A percentile compares a stretch with the other conserved stretches of the same genome.
Evolutionary conservation across 2,888 invertebrate species (phyloP).

Genomic region (Drosophila pseudotakahashii): DNA sequence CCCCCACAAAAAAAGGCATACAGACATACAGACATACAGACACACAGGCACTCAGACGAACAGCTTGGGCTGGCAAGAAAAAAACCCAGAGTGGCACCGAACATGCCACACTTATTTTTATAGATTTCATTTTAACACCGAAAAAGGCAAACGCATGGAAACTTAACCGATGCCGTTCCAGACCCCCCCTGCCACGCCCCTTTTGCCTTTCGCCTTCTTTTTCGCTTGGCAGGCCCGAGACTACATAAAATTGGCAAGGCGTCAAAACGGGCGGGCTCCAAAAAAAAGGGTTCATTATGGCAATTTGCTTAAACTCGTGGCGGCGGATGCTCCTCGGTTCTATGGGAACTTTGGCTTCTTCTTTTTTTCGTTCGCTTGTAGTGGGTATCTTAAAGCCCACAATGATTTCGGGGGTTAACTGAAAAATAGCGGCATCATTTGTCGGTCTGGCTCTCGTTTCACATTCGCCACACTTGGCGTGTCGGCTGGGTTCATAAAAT

Average conservation of each 20-base stretch:
- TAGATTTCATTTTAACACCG: slow-evolving; percentile 80
- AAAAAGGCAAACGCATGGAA: slow-evolving; percentile 76
- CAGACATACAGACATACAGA: slow-evolving; percentile 32
- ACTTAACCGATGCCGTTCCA: slow-evolving; percentile 46
- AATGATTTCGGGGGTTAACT: slow-evolving; percentile 25
- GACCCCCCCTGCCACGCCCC: slow-evolving; percentile 1
- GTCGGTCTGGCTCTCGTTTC: slow-evolving; percentile 30
- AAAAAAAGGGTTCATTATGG: slow-evolving; percentile 77
- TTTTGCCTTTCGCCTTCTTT: slow-evolving; percentile 1
- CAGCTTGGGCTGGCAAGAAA: slow-evolving; percentile 54
- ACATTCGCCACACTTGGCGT: slow-evolving; percentile 64
- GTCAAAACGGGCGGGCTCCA: slow-evolving; percentile 60
- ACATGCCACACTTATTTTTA: slow-evolving; percentile 80
- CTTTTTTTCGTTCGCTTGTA: slow-evolving; percentile 14
- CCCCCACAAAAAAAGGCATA: slow-evolving; percentile 26
- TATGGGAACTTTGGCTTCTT: too few relatives aligned
- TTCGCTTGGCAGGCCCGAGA: slow-evolving; percentile 68
- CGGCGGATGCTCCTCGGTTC: slow-evolving; percentile 8
- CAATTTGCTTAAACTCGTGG: slow-evolving; percentile 77
- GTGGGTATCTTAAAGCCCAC: slow-evolving; percentile 59
- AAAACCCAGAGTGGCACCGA: slow-evolving; percentile 62
- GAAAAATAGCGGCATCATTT: slow-evolving; percentile 53
- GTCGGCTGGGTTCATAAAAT: slow-evolving; percentile 65
- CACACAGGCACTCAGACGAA: slow-evolving; percentile 54
- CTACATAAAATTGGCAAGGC: slow-evolving; percentile 79